Percentiles rank a stretch among this genome's conserved stretches.
These are phyloP conservation scores for Fulica atra DNA, from an alignment of 2,113 vertebrate species.

Conservation along the genomic window DNA sequence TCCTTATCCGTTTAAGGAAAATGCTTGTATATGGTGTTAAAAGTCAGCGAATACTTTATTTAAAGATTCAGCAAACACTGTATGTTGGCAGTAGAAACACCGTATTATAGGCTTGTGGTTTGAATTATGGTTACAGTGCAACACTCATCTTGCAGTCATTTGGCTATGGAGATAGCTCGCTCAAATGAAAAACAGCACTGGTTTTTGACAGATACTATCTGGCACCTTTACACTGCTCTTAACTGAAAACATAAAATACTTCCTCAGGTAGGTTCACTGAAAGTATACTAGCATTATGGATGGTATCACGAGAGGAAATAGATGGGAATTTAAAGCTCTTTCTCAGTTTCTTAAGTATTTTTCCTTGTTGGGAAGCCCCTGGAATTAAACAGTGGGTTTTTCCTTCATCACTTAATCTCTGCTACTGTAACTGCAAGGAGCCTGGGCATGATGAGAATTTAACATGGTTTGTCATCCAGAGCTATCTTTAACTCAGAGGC, in stretches of 20 bases:
- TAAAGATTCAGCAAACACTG: conserved; percentile 49
- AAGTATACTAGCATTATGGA: not conserved
- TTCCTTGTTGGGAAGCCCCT: not conserved
- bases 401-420: conserved; percentile 7
- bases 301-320: not conserved
- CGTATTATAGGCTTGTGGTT: conserved; percentile 41
- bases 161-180: not conserved
- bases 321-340: not conserved
- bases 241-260: conserved; percentile 56
- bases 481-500: conserved; percentile 28
- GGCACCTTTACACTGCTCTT: conserved; percentile 43
- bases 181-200: conserved; percentile 60
- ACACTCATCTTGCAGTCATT: conserved; percentile 1
- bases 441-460: conserved; percentile 21
- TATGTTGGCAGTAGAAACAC: conserved; percentile 14
- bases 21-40: not conserved
- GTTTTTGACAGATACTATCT: conserved; percentile 52
- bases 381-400: not conserved
- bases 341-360: not conserved
- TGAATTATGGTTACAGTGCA: conserved; percentile 23
- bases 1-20: conserved; percentile 16
- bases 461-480: conserved; percentile 3
- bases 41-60: conserved; percentile 53
- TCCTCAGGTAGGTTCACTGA: not conserved
- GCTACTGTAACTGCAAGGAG: not conserved